Evolutionary conservation across 2,797 vertebrate species (phyloP), one percentile per base, ranked within the genome.

Genomic region (Rhinophrynus dorsalis): DNA sequence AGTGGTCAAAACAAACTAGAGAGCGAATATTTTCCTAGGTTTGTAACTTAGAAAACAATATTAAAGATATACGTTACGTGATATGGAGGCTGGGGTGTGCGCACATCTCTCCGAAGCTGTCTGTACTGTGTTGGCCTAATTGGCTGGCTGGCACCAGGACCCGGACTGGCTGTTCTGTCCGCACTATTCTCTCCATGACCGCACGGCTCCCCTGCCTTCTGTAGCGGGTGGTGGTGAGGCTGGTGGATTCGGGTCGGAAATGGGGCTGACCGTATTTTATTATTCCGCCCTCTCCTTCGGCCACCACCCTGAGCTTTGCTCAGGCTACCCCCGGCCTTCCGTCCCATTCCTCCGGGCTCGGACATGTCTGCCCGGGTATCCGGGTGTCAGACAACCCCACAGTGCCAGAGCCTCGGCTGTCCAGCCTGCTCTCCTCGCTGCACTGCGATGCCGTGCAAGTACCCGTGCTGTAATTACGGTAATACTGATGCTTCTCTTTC

Each of bases 351-450:
- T 15, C n/a, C 30, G 26, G 70, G 45, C 79, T 84, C 50, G 76
- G 78, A 52, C 87, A 87, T 50, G 88, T 81, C 56, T 84, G 87
- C 15, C 88, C 87, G 65, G 15, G 29, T 17, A 37, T 44, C 86
- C 85, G 6, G 83, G 83, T 3, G 83, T 44, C 12, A 5, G n/a
- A n/a, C 84, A 85, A 38, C 84, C 81, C 3, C 81, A 37, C 79
- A 15, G 23, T 83, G 52, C 15, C 64, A 57, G 26, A 33, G 38
- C 50, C 55, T 33, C 18, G 20, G 21, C 3, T n/a, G n/a, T n/a
- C n/a, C n/a, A n/a, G n/a, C n/a, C n/a, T n/a, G n/a, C n/a, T n/a
- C n/a, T n/a, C n/a, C n/a, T n/a, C n/a, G n/a, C n/a, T n/a, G n/a
- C n/a, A n/a, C n/a, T n/a, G n/a, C n/a, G n/a, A n/a, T n/a, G n/a